Conservation (phyloP, 2,797 vertebrate genomes). For the Fistularia commersonii region DNA sequence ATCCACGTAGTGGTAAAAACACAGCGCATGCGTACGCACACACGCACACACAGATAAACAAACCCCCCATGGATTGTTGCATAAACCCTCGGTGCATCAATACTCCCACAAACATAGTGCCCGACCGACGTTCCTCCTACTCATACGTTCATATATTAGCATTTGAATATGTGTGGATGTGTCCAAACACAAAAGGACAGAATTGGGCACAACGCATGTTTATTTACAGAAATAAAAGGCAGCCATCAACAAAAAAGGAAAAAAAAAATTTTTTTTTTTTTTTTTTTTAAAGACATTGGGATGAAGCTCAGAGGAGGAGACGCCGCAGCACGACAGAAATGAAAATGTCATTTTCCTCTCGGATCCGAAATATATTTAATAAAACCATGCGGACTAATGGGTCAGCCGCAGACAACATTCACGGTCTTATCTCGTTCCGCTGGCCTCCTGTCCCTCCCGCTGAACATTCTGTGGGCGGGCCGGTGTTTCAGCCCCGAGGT, state of each 20-base stretch:
- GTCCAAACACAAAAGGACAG: constrained; percentile 11
- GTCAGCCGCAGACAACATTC: constrained; percentile 23
- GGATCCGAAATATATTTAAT: constrained; percentile 2
- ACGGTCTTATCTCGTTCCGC: constrained; percentile 30
- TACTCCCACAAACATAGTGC: constrained; percentile 10
- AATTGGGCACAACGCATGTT: neutral
- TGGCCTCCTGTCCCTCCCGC: constrained; percentile 37
- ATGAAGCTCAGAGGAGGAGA: too few species aligned
- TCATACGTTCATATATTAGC: constrained; percentile 15
- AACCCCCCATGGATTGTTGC: constrained; percentile 36
- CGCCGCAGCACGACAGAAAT: neutral
- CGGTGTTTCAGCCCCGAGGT: constrained; percentile 35
- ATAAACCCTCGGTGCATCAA: constrained; percentile 30
- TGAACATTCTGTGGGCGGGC: constrained; percentile 44
- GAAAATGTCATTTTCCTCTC: constrained; percentile 18
- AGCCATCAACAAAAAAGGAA: neutral
- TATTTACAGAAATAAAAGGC: neutral
- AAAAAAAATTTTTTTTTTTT: neutral
- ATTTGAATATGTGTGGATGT: constrained; percentile 6
- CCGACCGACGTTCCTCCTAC: constrained; percentile 27
- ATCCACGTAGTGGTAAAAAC: too few species aligned
- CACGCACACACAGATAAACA: constrained; percentile 27
- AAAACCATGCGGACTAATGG: constrained; percentile 12
- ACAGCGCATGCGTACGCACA: too few species aligned
- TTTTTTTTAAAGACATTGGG: neutral